phyloP scores from a whole-genome alignment of 1,140 invertebrate genomes.

The Hyposmocoma kahamanoa region DNA sequence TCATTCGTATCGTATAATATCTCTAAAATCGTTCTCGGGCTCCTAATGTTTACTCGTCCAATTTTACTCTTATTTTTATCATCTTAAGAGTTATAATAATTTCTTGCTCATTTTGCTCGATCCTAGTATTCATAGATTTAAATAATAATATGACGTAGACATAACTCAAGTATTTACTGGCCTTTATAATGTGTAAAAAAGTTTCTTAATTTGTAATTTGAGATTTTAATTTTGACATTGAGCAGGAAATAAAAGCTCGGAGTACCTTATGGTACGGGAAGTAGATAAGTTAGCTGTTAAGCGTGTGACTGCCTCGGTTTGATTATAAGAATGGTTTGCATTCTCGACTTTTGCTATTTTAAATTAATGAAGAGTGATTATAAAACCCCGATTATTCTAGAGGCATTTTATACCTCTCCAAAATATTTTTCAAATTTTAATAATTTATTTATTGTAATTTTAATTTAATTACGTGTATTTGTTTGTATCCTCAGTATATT shows the following conservation, averaged over 20 bases:
- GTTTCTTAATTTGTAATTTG: conserved; percentile 49
- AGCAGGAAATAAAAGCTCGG: conserved; percentile 10
- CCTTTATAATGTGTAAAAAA: conserved; percentile 49
- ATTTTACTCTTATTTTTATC: conserved; percentile 1
- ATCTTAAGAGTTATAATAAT: conserved; percentile 2
- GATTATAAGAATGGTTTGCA: conserved; percentile 31
- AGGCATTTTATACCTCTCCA: conserved; percentile 33
- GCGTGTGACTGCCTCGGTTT: conserved; percentile 56
- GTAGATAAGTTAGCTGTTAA: conserved; percentile 54
- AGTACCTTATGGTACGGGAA: conserved; percentile 53
- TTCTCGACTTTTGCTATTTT: conserved; percentile 42
- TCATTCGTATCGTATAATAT: conserved; percentile 8
- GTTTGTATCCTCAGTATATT: conserved; percentile 41
- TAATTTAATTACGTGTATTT: conserved; percentile 39
- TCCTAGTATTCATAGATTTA: conserved; percentile 49
- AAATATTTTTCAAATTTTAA: conserved; percentile 37
- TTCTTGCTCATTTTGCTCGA: conserved; percentile 54
- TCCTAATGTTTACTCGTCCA: conserved; percentile 4
- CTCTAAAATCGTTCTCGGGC: conserved; percentile 16
- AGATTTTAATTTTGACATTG: conserved; percentile 31
- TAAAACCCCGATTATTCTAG: conserved; percentile 45
- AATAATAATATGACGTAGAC: conserved; percentile 59
- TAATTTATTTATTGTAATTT: conserved; percentile 11
- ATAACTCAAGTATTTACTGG: conserved; percentile 66
- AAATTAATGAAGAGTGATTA: conserved; percentile 36